Percentiles rank a stretch among this genome's conserved stretches.
Evolutionary conservation across 2,888 invertebrate species (phyloP).

Genomic region (Seladonia tumulorum): DNA sequence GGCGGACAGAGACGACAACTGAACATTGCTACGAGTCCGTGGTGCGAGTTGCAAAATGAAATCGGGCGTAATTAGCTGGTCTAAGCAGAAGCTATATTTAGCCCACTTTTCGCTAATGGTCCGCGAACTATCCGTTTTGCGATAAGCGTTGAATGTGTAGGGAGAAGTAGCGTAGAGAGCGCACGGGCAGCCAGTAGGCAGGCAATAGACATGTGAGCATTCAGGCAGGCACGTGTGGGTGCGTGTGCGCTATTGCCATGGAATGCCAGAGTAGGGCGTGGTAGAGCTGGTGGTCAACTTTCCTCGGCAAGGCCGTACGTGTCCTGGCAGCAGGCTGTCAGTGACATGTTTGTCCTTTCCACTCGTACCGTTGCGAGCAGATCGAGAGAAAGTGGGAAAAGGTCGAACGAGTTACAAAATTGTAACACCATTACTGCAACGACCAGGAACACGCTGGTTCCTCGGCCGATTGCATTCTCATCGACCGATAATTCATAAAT

Average conservation of each 20-base stretch:
- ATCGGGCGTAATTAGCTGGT: constrained; percentile 16
- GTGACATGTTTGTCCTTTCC: constrained; percentile 56
- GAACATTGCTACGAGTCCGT: no score
- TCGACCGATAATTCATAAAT: constrained; percentile 28
- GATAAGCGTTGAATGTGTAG: constrained; percentile 10
- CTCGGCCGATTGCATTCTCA: constrained; percentile 23
- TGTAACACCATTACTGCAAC: constrained; percentile 53
- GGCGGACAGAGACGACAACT: no score
- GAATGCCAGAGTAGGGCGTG: constrained; percentile 67
- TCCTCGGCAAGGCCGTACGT: constrained; percentile 83
- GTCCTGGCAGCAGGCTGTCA: constrained; percentile 78
- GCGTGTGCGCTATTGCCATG: constrained; percentile 36
- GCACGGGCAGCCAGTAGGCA: no score
- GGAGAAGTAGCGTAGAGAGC: not conserved
- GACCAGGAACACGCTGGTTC: constrained; percentile 32
- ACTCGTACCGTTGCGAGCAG: constrained; percentile 42
- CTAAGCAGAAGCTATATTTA: constrained; percentile 33
- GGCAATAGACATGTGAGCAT: not conserved
- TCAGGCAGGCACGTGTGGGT: constrained; percentile 38
- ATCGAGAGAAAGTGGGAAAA: constrained; percentile 60
- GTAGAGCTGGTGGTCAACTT: constrained; percentile 74
- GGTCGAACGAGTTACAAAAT: constrained; percentile 57
- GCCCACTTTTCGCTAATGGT: constrained; percentile 44
- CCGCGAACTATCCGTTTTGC: constrained; percentile 17
- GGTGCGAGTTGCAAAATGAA: constrained; percentile 13